Conservation (phyloP, 2,113 vertebrate genomes). For the Mesitornis unicolor region DNA sequence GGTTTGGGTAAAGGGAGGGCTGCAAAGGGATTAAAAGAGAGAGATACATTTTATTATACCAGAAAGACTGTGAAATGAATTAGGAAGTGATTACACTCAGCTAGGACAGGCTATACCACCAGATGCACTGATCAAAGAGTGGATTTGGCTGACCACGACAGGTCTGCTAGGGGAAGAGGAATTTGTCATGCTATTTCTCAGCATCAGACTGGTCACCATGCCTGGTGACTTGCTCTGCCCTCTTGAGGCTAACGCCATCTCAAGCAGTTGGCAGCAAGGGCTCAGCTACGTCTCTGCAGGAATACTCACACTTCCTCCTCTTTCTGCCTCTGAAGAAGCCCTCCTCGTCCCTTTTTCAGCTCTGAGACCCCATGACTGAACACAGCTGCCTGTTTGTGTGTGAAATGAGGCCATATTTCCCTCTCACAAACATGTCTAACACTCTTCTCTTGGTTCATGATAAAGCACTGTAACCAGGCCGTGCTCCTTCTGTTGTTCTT, state of each 20-base stretch:
- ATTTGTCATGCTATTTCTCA: not conserved
- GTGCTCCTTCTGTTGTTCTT: not conserved
- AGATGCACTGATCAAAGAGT: not conserved
- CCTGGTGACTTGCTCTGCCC: not conserved
- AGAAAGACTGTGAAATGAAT: not conserved
- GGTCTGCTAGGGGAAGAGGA: not conserved
- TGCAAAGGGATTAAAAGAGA: not conserved
- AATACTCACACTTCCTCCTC: not conserved
- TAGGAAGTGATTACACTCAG: not conserved
- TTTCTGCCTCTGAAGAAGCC: not conserved
- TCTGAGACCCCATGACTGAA: not conserved
- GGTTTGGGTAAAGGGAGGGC: conserved; percentile 67
- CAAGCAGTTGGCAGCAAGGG: not conserved
- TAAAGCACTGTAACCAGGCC: rapidly evolving
- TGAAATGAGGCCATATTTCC: not conserved
- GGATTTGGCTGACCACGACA: not conserved
- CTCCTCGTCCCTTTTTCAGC: not conserved
- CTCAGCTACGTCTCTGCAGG: not conserved
- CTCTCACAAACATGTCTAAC: not conserved
- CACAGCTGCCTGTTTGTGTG: not conserved
- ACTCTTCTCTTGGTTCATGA: not conserved
- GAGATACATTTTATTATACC: not conserved
- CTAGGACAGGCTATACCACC: not conserved
- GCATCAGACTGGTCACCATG: not conserved
- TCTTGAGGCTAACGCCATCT: not conserved